A percentile compares a stretch with the other conserved stretches of the same genome.
phyloP scores from a whole-genome alignment of 2,888 invertebrate genomes.

The Andrena minutula region DNA sequence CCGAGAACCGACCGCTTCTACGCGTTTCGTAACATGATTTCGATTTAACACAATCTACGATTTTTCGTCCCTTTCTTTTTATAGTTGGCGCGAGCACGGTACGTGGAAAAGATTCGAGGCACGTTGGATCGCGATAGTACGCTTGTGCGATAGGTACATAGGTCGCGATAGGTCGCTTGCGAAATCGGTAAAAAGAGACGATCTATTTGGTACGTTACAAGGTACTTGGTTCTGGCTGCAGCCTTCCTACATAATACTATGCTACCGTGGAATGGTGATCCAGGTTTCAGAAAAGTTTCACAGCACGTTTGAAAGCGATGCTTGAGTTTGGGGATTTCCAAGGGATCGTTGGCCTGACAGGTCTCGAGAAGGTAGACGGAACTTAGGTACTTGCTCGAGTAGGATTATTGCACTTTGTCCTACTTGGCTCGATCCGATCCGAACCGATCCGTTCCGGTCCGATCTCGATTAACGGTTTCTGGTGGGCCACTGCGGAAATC shows the following conservation, averaged over 20 bases:
- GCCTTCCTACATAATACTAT: constrained; percentile 53
- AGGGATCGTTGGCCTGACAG: background rate
- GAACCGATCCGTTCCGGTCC: constrained; percentile 36
- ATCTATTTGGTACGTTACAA: constrained; percentile 65
- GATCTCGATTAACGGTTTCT: constrained; percentile 64
- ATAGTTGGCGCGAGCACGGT: constrained; percentile 7
- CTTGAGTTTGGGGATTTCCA: background rate
- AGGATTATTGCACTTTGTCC: constrained; percentile 61
- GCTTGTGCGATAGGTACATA: background rate
- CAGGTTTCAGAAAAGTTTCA: background rate
- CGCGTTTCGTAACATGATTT: background rate
- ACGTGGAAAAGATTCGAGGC: background rate
- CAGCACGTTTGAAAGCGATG: background rate
- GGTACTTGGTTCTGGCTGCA: constrained; percentile 65
- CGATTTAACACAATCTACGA: constrained; percentile 1
- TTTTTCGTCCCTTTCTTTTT: background rate
- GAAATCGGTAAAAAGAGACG: background rate
- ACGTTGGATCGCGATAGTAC: background rate
- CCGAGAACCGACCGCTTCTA: background rate
- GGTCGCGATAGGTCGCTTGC: no score
- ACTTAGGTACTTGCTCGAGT: constrained; percentile 36
- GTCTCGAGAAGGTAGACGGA: background rate
- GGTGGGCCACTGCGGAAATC: constrained; percentile 25
- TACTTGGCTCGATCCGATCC: constrained; percentile 51
- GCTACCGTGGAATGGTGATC: constrained; percentile 26